A percentile compares a stretch with the other conserved stretches of the same genome.
Conservation (phyloP, 1,140 invertebrate species). For the Brachionus angularis region DNA sequence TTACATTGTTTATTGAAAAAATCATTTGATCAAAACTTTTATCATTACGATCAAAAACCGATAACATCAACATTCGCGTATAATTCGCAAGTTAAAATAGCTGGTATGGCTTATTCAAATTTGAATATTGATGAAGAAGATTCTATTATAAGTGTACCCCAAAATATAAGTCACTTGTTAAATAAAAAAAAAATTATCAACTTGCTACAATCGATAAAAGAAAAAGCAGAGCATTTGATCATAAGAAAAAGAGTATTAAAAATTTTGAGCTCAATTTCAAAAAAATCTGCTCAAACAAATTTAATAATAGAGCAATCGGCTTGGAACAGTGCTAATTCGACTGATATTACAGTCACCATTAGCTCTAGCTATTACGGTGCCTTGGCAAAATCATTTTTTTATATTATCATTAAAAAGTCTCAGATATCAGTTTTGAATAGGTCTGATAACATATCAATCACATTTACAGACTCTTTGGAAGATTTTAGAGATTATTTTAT, state of each 20-base stretch:
- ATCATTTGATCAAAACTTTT: slow-evolving; percentile 43
- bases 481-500: slow-evolving; percentile 30
- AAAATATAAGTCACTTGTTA: slow-evolving; percentile 32
- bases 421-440: neutral
- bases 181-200: slow-evolving; percentile 43
- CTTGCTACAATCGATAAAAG: slow-evolving; percentile 35
- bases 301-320: slow-evolving; percentile 11
- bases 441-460: slow-evolving; percentile 6
- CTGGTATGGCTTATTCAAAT: slow-evolving; percentile 39
- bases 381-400: slow-evolving; percentile 28
- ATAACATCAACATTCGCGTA: slow-evolving; percentile 35
- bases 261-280: slow-evolving; percentile 25
- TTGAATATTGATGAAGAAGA: slow-evolving; percentile 42
- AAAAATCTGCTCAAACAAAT: slow-evolving; percentile 8
- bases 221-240: slow-evolving; percentile 37
- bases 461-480: slow-evolving; percentile 8
- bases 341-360: slow-evolving; percentile 7
- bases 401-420: slow-evolving; percentile 18
- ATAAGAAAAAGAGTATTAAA: slow-evolving; percentile 40
- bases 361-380: slow-evolving; percentile 10
- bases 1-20: slow-evolving; percentile 41
- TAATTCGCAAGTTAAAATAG: slow-evolving; percentile 37
- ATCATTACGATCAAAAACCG: slow-evolving; percentile 21
- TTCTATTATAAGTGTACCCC: slow-evolving; percentile 20
- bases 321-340: slow-evolving; percentile 30